Evolutionary conservation across 2,797 vertebrate genomes (phyloP).

Genomic region (Pseudomugil gertrudae): DNA sequence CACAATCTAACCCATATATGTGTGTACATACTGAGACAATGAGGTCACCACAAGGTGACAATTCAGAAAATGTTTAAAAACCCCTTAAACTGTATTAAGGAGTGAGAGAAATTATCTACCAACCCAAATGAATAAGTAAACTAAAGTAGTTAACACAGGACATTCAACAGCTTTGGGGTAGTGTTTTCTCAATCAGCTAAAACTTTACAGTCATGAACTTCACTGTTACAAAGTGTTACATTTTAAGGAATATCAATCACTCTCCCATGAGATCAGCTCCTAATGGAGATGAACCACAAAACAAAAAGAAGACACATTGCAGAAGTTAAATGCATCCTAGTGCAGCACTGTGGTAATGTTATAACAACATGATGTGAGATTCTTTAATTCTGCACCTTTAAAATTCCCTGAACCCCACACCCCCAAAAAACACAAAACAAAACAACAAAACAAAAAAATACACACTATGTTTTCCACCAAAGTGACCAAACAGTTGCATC

Average conservation of each 20-base stretch:
- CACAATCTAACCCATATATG: background rate
- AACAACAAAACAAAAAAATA: background rate
- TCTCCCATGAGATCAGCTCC: too few relatives aligned
- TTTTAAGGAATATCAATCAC: too few relatives aligned
- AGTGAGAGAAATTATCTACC: background rate
- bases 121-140: too few relatives aligned
- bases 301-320: background rate
- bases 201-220: too few relatives aligned
- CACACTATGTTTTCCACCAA: background rate
- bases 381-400: background rate
- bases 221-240: background rate
- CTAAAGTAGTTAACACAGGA: too few relatives aligned
- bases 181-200: too few relatives aligned
- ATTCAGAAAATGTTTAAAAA: background rate
- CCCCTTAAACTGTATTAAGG: too few relatives aligned
- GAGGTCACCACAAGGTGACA: background rate
- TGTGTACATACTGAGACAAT: too few relatives aligned
- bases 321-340: background rate
- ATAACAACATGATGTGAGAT: background rate
- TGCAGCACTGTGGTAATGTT: background rate
- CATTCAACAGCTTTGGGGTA: too few relatives aligned
- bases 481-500: slow-evolving; percentile 22
- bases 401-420: too few relatives aligned
- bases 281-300: too few relatives aligned
- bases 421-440: background rate